Evolutionary conservation across 2,113 vertebrate species (phyloP).

Genomic region (Hiodon alosoides): DNA sequence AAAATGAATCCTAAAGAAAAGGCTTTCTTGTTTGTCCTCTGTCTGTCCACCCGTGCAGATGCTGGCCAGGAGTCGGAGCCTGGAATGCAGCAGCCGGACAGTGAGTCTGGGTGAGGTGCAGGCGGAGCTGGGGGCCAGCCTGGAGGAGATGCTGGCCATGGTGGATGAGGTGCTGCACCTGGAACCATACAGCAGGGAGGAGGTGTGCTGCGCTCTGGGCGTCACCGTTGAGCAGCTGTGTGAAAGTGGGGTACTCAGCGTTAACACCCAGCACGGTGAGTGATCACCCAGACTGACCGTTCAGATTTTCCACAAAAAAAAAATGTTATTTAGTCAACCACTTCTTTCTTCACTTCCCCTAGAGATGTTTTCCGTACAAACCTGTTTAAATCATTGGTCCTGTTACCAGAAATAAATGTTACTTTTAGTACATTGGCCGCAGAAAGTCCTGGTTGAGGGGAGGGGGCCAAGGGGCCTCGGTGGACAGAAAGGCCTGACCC

Average conservation of each 20-base stretch:
- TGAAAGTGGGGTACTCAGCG: slow-evolving; percentile 65
- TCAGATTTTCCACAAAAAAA: too few species aligned
- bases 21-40: not conserved
- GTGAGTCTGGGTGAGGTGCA: slow-evolving; percentile 80
- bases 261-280: slow-evolving; percentile 83
- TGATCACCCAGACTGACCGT: not conserved
- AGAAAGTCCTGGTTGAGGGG: too few species aligned
- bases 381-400: too few species aligned
- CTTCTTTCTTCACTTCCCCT: too few species aligned
- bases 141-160: slow-evolving; percentile 81
- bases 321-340: too few species aligned
- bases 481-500: slow-evolving; percentile 59
- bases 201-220: slow-evolving; percentile 78
- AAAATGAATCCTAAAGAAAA: not conserved
- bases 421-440: too few species aligned
- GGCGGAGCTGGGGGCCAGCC: slow-evolving; percentile 60
- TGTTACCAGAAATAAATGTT: too few species aligned
- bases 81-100: slow-evolving; percentile 59
- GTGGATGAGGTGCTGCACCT: slow-evolving; percentile 78
- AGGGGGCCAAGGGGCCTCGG: not conserved
- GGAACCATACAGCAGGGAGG: slow-evolving; percentile 79
- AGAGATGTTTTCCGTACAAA: too few species aligned
- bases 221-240: slow-evolving; percentile 71
- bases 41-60: slow-evolving; percentile 39
- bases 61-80: slow-evolving; percentile 44